Conservation (phyloP, 2,113 vertebrate species). For the Nymphicus hollandicus region DNA sequence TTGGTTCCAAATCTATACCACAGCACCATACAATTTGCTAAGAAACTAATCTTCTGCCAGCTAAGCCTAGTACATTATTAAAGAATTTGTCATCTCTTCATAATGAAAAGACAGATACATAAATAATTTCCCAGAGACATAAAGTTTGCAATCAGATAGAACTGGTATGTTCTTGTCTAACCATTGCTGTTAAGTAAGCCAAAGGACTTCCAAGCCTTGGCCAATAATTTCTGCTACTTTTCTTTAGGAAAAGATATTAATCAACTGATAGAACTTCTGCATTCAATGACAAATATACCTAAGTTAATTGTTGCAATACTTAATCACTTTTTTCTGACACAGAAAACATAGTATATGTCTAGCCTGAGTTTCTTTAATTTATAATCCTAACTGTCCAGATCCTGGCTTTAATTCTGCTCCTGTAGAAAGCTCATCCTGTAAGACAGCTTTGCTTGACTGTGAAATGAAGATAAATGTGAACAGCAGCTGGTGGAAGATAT, state of each 20-base stretch:
- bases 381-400: not conserved
- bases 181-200: not conserved
- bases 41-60: not conserved
- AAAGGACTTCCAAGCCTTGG: not conserved
- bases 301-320: not conserved
- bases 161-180: not conserved
- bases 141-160: not conserved
- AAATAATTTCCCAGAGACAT: not conserved
- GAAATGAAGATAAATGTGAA: not conserved
- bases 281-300: not conserved
- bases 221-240: not conserved
- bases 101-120: not conserved
- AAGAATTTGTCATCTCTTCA: not conserved
- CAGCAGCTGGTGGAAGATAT: not conserved
- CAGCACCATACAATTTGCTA: not conserved
- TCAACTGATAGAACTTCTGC: not conserved
- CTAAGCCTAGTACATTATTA: not conserved
- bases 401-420: not conserved
- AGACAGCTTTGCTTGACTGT: not conserved
- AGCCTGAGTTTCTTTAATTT: not conserved
- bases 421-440: not conserved
- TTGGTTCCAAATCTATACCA: not conserved
- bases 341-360: not conserved
- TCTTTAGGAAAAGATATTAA: not conserved
- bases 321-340: not conserved